These are phyloP conservation scores for Graphium colonna DNA, from an alignment of 2,888 invertebrate species.

Conservation along the genomic window DNA sequence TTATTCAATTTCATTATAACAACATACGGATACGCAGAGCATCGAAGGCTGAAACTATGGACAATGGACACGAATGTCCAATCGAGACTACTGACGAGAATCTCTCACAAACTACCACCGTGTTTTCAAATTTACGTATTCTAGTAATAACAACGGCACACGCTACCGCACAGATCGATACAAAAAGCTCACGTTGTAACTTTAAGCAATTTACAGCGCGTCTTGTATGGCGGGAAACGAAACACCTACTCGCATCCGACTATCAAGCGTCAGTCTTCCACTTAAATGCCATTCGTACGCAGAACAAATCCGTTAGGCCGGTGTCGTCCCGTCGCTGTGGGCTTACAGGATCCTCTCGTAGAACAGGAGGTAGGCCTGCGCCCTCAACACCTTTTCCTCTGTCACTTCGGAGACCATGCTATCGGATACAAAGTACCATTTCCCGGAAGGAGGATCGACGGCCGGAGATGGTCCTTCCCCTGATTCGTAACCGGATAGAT, in stretches of 20 bases:
- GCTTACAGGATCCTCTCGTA: conserved; percentile 93
- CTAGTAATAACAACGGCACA: conserved; percentile 27
- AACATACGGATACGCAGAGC: background rate
- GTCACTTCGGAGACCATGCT: conserved; percentile 90
- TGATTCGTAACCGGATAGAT: conserved; percentile 77
- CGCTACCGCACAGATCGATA: conserved; percentile 26
- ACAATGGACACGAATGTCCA: background rate
- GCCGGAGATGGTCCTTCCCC: conserved; percentile 62
- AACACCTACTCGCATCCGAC: conserved; percentile 36
- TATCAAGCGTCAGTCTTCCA: conserved; percentile 58
- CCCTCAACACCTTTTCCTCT: conserved; percentile 88
- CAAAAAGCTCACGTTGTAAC: conserved; percentile 26
- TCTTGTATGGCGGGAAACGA: conserved; percentile 29
- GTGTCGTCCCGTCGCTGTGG: conserved; percentile 15
- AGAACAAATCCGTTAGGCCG: conserved; percentile 37
- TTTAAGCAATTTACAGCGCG: conserved; percentile 59
- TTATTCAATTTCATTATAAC: too few relatives aligned
- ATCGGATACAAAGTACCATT: conserved; percentile 97
- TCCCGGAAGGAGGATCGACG: conserved; percentile 81
- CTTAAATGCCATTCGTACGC: conserved; percentile 55
- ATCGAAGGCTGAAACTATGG: conserved; percentile 6
- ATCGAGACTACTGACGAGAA: background rate
- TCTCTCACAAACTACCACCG: conserved; percentile 15
- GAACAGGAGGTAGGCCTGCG: conserved; percentile 97
- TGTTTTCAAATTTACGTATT: conserved; percentile 9